Evolutionary conservation across 2,888 invertebrate species (phyloP), one percentile per base, ranked within the genome.

Genomic region (Yponomeuta cagnagella): DNA sequence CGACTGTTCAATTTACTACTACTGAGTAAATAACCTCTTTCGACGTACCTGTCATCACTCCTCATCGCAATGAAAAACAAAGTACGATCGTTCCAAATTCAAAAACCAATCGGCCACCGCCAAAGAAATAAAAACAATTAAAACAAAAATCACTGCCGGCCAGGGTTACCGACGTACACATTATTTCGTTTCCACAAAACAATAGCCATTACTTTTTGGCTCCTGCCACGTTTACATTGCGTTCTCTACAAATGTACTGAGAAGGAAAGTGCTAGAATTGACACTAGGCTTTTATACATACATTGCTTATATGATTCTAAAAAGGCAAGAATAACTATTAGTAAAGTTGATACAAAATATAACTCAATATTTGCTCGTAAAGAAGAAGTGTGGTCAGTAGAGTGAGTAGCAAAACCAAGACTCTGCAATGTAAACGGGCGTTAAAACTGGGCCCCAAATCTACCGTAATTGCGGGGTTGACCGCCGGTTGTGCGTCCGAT

Each of bases 81-180:
- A 58, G 8, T 15, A 2, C 4, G 15, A 1, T 12, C 15, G 52
- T 58, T 58, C 52, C 52, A 58, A 58, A 15, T 15, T 58, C 52
- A 12, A 58, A 58, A 58, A 58, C 52, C 52, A 8, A 58, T 58
- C 15, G 15, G 52, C 52, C 23, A 72, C 71, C 71, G 69, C 69
- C 71, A 72, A 74, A 73, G 75, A 79, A 73, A 79, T 82, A 82
- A 81, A 83, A 84, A 83, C 85, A 86, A 88, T 87, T 82, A 85
- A 43, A 82, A 83, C 81, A 77, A 78, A 78, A 77, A 83, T 85
- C 80, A 76, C 75, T 76, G 72, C 71, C 74, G 72, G 70, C 52
- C 52, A 58, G 52, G 52, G 15, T 58, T 58, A 58, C 52, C 52
- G 52, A 12, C 52, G 15, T 58, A 58, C 52, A 58, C 52, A 58